Conservation (phyloP, 2,113 vertebrate genomes). For the Macroglossus sobrinus region DNA sequence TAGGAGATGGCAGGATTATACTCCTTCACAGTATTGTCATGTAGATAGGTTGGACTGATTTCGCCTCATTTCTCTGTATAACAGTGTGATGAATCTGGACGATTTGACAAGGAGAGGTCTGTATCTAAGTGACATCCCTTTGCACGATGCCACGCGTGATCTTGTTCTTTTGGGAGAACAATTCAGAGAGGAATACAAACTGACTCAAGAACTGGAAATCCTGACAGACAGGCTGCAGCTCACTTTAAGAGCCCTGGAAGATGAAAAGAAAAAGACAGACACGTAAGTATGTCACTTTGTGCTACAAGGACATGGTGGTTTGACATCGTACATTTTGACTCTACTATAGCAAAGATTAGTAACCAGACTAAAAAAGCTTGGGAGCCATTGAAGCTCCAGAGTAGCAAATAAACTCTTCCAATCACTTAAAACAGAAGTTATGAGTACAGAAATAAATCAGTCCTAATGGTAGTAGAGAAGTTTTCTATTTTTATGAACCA, state of each 20-base stretch:
- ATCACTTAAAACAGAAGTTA: background rate
- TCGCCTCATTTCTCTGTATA: background rate
- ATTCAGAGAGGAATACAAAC: constrained; percentile 98
- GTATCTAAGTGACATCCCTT: constrained; percentile 97
- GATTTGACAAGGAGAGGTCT: constrained; percentile 96
- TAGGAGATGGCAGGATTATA: too few species aligned
- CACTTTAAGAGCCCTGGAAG: constrained; percentile 94
- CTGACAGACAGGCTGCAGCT: constrained; percentile 97
- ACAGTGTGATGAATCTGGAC: constrained; percentile 98
- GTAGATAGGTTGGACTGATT: background rate
- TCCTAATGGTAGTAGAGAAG: background rate
- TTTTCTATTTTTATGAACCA: background rate
- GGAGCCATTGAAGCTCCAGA: accelerated
- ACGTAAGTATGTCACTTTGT: constrained; percentile 84
- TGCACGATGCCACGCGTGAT: constrained; percentile 97
- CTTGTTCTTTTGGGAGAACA: constrained; percentile 98
- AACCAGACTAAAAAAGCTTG: accelerated
- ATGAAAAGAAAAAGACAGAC: constrained; percentile 99
- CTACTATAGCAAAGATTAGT: too few species aligned
- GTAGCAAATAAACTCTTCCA: background rate
- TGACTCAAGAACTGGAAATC: constrained; percentile 98
- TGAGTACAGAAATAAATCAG: background rate
- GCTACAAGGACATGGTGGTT: background rate
- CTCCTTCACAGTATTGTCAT: accelerated
- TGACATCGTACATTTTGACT: accelerated